Conservation (phyloP, 2,113 vertebrate species). For the Hippocampus guttulatus region DNA sequence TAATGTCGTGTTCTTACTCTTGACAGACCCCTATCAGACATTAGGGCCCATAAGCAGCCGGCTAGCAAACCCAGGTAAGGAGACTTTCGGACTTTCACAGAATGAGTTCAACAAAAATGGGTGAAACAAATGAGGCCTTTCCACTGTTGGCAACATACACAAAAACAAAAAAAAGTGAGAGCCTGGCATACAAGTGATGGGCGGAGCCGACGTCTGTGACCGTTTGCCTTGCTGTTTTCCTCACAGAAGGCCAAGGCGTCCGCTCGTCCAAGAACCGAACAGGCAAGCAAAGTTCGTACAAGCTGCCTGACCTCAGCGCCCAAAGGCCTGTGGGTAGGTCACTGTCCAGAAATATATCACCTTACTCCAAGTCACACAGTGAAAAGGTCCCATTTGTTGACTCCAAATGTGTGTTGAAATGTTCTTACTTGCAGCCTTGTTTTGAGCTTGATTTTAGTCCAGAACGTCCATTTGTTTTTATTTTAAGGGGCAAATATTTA, state of each 20-base stretch:
- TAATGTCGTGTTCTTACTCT: conserved; percentile 26
- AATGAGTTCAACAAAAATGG: not conserved
- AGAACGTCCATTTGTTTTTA: too few relatives aligned
- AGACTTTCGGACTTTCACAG: not conserved
- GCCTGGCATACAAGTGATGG: conserved; percentile 20
- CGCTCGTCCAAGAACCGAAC: conserved; percentile 70
- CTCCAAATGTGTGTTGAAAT: not conserved
- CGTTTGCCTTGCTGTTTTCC: conserved; percentile 70
- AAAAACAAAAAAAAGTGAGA: conserved; percentile 3
- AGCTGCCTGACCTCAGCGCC: conserved; percentile 71
- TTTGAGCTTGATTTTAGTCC: too few relatives aligned
- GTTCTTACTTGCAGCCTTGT: too few relatives aligned
- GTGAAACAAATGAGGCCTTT: conserved; percentile 67
- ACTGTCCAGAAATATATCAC: conserved; percentile 32
- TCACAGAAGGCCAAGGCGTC: conserved; percentile 71
- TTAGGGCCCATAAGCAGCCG: conserved; percentile 93
- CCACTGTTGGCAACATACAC: conserved; percentile 54
- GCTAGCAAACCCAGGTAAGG: conserved; percentile 95
- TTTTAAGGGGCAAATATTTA: too few relatives aligned
- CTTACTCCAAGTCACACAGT: conserved; percentile 58
- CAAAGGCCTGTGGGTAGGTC: conserved; percentile 78
- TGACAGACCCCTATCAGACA: conserved; percentile 93
- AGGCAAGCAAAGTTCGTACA: conserved; percentile 70
- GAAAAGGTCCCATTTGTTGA: conserved; percentile 68
- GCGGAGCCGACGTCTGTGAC: conserved; percentile 50